phyloP scores from a whole-genome alignment of 2,113 vertebrate genomes.

The Panthera uncia region DNA sequence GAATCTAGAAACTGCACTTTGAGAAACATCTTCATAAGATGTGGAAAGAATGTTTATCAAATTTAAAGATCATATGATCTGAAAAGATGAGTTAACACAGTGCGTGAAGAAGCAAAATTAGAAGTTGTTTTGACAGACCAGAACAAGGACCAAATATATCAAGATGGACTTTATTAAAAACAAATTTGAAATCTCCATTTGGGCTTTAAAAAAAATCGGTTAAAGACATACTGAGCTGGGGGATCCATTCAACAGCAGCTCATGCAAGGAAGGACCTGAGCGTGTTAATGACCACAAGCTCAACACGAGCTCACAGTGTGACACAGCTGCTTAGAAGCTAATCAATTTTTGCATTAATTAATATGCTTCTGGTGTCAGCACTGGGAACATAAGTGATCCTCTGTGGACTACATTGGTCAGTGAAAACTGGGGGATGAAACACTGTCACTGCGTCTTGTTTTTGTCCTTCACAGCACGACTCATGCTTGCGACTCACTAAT shows the following conservation, averaged over 20 bases:
- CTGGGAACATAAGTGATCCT: not conserved
- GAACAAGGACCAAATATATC: not conserved
- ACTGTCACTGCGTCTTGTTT: not conserved
- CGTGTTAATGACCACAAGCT: not conserved
- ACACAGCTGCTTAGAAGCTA: not conserved
- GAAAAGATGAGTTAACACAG: not conserved
- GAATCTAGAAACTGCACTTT: not conserved
- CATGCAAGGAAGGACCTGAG: not conserved
- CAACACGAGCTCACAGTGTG: not conserved
- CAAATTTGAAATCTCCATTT: constrained; percentile 15
- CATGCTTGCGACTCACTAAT: not conserved
- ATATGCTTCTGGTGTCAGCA: not conserved
- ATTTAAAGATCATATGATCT: not conserved
- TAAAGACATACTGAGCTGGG: not conserved
- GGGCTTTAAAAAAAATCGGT: not conserved
- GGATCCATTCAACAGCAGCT: not conserved
- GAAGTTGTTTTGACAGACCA: not conserved
- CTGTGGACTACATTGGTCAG: not conserved
- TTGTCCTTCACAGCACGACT: not conserved
- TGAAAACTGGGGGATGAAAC: not conserved
- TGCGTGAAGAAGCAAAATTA: not conserved
- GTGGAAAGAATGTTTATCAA: not conserved
- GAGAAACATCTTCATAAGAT: not conserved
- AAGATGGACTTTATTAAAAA: constrained; percentile 30
- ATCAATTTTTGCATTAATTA: not conserved